phyloP scores from a whole-genome alignment of 2,888 invertebrate species.

The Drosophila rellima region DNA sequence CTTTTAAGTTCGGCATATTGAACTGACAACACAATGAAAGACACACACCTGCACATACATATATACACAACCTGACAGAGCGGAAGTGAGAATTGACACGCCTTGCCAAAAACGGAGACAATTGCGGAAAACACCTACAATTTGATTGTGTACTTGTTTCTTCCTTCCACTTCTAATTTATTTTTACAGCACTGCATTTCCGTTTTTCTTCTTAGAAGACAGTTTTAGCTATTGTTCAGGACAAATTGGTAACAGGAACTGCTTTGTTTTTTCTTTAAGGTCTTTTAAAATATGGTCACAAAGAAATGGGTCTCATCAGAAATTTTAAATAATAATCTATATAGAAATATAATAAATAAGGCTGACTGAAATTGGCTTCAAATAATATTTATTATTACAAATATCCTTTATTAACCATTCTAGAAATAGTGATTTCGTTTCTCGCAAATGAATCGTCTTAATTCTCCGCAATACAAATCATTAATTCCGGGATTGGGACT shows the following conservation, averaged over 20 bases:
- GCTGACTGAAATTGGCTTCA: too few species aligned
- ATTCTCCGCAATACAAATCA: too few species aligned
- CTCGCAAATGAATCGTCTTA: too few species aligned
- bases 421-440: too few species aligned
- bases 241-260: constrained; percentile 50
- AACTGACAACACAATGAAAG: constrained; percentile 14
- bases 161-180: constrained; percentile 46
- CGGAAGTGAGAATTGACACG: constrained; percentile 71
- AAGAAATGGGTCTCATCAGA: background rate
- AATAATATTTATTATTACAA: too few species aligned
- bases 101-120: constrained; percentile 46
- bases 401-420: too few species aligned
- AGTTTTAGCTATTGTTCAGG: constrained; percentile 41
- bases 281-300: constrained; percentile 1
- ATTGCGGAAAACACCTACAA: constrained; percentile 43
- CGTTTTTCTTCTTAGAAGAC: constrained; percentile 52
- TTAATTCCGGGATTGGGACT: too few species aligned
- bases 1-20: constrained; percentile 22
- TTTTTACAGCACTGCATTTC: constrained; percentile 67
- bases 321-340: too few species aligned
- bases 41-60: constrained; percentile 22
- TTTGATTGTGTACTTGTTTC: constrained; percentile 38
- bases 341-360: too few species aligned
- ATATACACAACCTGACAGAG: constrained; percentile 18
- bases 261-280: constrained; percentile 14